Evolutionary conservation across 1,140 invertebrate species (phyloP).

Genomic region (Zaprionus inermis): DNA sequence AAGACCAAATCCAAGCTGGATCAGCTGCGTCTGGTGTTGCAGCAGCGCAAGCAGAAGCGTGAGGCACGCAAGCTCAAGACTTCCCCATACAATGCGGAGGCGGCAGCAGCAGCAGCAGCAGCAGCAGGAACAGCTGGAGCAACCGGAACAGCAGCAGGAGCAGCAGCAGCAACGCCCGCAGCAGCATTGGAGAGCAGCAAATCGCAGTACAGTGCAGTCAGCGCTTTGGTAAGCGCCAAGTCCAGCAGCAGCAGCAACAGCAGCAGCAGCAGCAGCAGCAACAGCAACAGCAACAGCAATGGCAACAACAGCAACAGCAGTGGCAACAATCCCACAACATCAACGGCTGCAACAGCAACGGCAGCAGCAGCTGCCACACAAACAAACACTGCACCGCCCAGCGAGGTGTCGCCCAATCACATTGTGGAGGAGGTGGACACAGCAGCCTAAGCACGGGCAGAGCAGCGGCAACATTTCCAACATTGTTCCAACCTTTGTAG

Average conservation of each 20-base stretch:
- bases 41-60: constrained; percentile 92
- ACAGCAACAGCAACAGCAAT: constrained; percentile 11
- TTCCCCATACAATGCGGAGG: constrained; percentile 86
- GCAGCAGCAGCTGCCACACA: constrained; percentile 42
- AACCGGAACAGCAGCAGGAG: background rate
- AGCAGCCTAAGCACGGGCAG: constrained; percentile 62
- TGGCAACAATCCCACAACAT: constrained; percentile 11
- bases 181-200: background rate
- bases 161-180: background rate
- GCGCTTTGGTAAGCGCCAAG: constrained; percentile 48
- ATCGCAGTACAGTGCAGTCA: constrained; percentile 58
- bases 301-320: background rate
- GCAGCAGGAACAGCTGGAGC: background rate
- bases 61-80: constrained; percentile 91
- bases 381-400: constrained; percentile 50
- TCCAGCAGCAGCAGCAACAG: constrained; percentile 15
- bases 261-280: constrained; percentile 19
- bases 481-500: constrained; percentile 36
- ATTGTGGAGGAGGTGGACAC: constrained; percentile 83
- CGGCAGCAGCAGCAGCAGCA: constrained; percentile 67
- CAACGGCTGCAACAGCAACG: constrained; percentile 16
- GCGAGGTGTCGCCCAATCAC: constrained; percentile 81
- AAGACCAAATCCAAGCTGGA: constrained; percentile 94
- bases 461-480: constrained; percentile 25
- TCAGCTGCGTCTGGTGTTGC: constrained; percentile 93